Evolutionary conservation across 1,140 invertebrate species (phyloP).

Genomic region (Theocolax elegans): DNA sequence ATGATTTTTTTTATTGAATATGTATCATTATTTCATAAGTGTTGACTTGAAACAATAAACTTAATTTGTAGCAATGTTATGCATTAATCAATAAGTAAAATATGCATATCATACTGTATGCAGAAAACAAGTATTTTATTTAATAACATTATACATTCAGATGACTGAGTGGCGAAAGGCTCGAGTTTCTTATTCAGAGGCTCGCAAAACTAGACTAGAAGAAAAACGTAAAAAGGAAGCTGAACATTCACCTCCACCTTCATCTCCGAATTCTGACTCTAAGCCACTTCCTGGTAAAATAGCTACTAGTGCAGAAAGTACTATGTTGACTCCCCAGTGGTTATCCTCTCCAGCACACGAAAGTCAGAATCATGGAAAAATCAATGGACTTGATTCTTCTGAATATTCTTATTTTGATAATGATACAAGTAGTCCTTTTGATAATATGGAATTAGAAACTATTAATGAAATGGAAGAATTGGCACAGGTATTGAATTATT

Average conservation of each 20-base stretch:
- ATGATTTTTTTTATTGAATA: too few species aligned
- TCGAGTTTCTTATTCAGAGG: slow-evolving; percentile 71
- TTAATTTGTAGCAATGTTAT: too few species aligned
- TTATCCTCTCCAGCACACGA: slow-evolving; percentile 56
- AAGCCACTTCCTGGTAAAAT: slow-evolving; percentile 63
- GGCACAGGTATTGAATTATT: slow-evolving; percentile 73
- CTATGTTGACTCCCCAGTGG: slow-evolving; percentile 60
- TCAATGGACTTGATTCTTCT: slow-evolving; percentile 69
- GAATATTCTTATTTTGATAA: slow-evolving; percentile 86
- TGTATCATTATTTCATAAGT: too few species aligned
- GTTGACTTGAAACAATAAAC: too few species aligned
- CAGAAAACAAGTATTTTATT: too few species aligned
- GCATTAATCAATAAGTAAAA: too few species aligned
- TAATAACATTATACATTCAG: too few species aligned
- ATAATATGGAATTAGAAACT: slow-evolving; percentile 89
- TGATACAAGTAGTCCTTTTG: slow-evolving; percentile 89
- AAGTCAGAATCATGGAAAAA: slow-evolving; percentile 53
- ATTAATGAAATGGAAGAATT: slow-evolving; percentile 90
- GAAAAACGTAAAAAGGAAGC: slow-evolving; percentile 67
- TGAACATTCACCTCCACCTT: slow-evolving; percentile 62
- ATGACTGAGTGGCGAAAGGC: slow-evolving; percentile 75
- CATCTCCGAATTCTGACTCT: slow-evolving; percentile 52
- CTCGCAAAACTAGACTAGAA: slow-evolving; percentile 70
- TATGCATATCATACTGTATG: too few species aligned
- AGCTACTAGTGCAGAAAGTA: slow-evolving; percentile 56